phyloP scores from a whole-genome alignment of 2,888 invertebrate species.

The Agelastica alni region DNA sequence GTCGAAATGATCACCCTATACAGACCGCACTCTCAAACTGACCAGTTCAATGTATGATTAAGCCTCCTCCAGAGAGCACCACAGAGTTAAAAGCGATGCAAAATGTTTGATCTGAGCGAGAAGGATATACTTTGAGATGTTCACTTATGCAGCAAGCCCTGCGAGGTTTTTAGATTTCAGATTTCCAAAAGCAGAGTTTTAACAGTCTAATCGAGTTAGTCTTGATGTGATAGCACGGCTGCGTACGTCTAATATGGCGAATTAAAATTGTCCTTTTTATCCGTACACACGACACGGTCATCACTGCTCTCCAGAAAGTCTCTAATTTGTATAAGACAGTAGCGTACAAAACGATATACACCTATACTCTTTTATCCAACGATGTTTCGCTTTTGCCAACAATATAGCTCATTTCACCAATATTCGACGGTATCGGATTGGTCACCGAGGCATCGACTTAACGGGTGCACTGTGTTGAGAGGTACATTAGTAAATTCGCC shows the following conservation, averaged over 20 bases:
- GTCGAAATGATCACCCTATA: no score
- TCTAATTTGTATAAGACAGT: neutral
- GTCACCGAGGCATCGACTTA: no score
- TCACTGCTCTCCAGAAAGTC: neutral
- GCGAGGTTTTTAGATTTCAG: conserved; percentile 48
- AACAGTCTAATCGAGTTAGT: conserved; percentile 33
- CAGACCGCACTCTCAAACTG: neutral
- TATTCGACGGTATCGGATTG: no score
- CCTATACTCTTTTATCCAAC: neutral
- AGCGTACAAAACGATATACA: neutral
- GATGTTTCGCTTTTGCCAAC: no score
- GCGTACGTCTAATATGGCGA: conserved; percentile 13
- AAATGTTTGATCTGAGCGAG: conserved; percentile 35
- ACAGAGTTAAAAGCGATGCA: conserved; percentile 31
- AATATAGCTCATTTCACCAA: neutral
- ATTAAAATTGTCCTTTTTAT: conserved; percentile 22
- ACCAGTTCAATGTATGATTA: conserved; percentile 24
- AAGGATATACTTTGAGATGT: conserved; percentile 32
- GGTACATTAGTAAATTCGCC: no score
- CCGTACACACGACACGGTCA: neutral
- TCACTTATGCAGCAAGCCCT: conserved; percentile 44
- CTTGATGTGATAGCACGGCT: conserved; percentile 7
- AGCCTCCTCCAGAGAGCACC: conserved; percentile 27
- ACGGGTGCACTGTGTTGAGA: no score
- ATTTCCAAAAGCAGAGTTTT: conserved; percentile 36